Evolutionary conservation across 2,797 vertebrate genomes (phyloP), one percentile per base, ranked within the genome.

Genomic region (Aldrovandia affinis): DNA sequence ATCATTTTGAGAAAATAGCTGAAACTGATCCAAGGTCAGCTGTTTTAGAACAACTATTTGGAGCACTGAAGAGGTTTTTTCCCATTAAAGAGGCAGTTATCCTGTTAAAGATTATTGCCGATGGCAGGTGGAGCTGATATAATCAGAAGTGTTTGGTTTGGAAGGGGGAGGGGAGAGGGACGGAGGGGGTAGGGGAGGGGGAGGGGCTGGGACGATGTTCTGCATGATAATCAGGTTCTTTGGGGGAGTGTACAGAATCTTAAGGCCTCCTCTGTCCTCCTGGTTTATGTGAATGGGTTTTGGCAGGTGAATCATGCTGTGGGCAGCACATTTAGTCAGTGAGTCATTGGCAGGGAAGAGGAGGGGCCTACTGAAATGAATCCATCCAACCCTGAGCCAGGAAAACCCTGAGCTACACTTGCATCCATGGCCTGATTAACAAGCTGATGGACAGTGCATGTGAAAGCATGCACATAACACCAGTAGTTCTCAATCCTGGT

Each of bases 201-300:
- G 89, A 81, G 83, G 85, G 80, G 80, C 87, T 22, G 83, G 84
- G 85, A 86, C 68, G 85, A 89, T 89, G 88, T 87, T 88, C 89
- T 90, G 92, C 93, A 95, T 94, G 89, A 91, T 92, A 94, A 95
- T 89, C 92, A 90, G 83, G 91, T 85, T 88, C 86, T 90, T 93
- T 84, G 3, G 88, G 85, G 94, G 93, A 93, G 92, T 88, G 87
- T 30, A 83, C 93, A 95, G 90, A 90, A 88, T 90, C 6, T 20
- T n/a, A n/a, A n/a, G n/a, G n/a, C n/a, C n/a, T n/a, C n/a, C n/a
- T n/a, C n/a, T n/a, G n/a, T n/a, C n/a, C 54, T 55, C 12, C 88
- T 80, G 87, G 90, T 92, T 90, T 88, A 92, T 93, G 92, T 89
- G 88, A 91, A 93, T 92, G 89, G 78, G 89, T 90, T 93, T 90